Evolutionary conservation across 2,113 vertebrate species (phyloP), one percentile per base, ranked within the genome.

Genomic region (Lophochroa leadbeateri): DNA sequence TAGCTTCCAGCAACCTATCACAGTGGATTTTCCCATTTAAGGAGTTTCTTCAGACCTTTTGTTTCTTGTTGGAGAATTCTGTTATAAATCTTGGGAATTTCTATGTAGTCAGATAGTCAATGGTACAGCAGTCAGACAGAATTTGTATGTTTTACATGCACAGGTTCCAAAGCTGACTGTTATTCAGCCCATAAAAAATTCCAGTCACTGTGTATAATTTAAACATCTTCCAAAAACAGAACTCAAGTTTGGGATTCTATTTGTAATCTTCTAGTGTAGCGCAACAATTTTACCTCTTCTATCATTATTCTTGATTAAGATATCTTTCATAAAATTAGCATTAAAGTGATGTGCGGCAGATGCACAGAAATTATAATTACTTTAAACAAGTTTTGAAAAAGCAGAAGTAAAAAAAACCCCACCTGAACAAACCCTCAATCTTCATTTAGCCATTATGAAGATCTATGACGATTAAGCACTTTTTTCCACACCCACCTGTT

Each of bases 221-320:
- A 93, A 94, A 63, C 29, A 58, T 64, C 70, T 89, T 85, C 88
- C 74, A 82, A 85, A 93, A 93, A 79, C 57, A 93, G 83, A 95
- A 85, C 74, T 82, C 78, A 76, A 91, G 39, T 94, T 95, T 94
- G 29, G 6, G 37, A 89, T 96, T 96, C 91, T 96, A 95, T 95
- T 95, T 95, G 61, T 79, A 70, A 95, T 87, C 61, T 95, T 85
- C 92, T 61, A 71, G 23, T 83, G 82, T 76, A 86, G 49, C 1
- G 2, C 74, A 86, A 87, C 77, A 96, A 92, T 87, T 95, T 92
- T 82, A 89, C 77, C 61, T 94, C 82, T 95, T 87, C 86, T 58
- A 63, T 94, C 86, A 96, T 96, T 92, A 96, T 86, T 96, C 91
- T 92, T 92, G 91, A 92, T 96, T 94, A 96, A 95, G 96, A 76